Conservation (phyloP, 2,797 vertebrate species). For the Cetoscarus ocellatus region DNA sequence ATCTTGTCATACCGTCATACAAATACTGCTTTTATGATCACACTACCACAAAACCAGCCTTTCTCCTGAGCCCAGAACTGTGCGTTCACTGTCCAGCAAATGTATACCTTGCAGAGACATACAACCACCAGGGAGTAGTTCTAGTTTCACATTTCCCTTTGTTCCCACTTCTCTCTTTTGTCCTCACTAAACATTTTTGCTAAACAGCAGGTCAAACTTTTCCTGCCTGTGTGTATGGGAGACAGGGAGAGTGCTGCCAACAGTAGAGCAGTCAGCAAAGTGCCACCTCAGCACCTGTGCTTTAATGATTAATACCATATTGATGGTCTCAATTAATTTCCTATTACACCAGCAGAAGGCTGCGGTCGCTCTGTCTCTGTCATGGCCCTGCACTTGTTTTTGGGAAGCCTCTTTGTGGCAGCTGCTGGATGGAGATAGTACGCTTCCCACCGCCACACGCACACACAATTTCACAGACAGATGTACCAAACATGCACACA, state of each 20-base stretch:
- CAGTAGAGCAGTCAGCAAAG: constrained; percentile 81
- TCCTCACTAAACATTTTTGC: constrained; percentile 51
- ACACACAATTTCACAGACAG: constrained; percentile 57
- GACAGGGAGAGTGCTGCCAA: constrained; percentile 61
- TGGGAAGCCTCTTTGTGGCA: constrained; percentile 81
- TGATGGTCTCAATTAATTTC: constrained; percentile 92
- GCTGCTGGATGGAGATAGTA: constrained; percentile 84
- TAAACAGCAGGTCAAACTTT: constrained; percentile 84
- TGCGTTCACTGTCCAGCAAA: no score
- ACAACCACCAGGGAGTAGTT: no score
- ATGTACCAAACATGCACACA: constrained; percentile 60
- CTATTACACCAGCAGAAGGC: constrained; percentile 87
- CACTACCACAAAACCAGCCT: no score
- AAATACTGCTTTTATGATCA: no score
- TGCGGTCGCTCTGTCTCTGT: constrained; percentile 83
- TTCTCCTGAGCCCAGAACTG: no score
- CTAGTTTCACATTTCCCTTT: constrained; percentile 22
- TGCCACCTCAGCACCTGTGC: constrained; percentile 88
- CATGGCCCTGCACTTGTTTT: constrained; percentile 80
- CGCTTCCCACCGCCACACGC: constrained; percentile 52
- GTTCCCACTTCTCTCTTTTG: constrained; percentile 32
- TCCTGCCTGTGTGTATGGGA: constrained; percentile 44
- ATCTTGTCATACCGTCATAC: no score
- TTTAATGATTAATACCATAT: constrained; percentile 91
- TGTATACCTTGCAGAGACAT: no score